Base-by-base conservation (phyloP, 2,113 vertebrate genomes). In the Coreoperca whiteheadi region DNA sequence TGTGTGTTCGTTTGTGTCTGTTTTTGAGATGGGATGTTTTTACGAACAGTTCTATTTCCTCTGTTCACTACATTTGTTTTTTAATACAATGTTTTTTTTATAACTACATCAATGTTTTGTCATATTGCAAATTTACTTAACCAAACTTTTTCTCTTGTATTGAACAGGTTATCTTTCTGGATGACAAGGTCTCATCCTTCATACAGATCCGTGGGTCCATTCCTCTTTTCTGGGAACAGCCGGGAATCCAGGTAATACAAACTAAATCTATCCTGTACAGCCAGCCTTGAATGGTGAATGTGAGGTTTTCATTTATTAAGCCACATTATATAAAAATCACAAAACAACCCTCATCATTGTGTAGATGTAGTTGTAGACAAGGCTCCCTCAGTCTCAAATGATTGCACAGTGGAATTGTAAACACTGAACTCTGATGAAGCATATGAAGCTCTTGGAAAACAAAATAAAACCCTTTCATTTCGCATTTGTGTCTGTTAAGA, bases 151-250 rank as follows among this genome's bases (percentile, higher is more conserved):
- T 21, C 6, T 77, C 28, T 75, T 25, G 57, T 77, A 60, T 67
- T 80, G 34, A 46, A 67, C 89, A 99, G 98, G 97, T 97, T 57
- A 96, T 99, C 66, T 99, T 97, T 93, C 96, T 99, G 73, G 98
- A 99, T 88, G 98, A 99, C 72, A 96, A 92, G 83, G 96, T 98
- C 30, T 97, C 98, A 2, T 99, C 98, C 57, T 99, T 99, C 94
- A 98, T 99, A 89, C 98, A 99, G 92, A 98, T 99, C 87, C 96
- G 98, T 82, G 98, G 98, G 20, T 99, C 98, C 83, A 96, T 99
- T 86, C 96, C 98, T 1, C 92, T 99, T 79, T 99, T 99, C 94
- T 99, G 98, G 98, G 98, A 99, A 79, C 98, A 99, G 73, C 98
- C 98, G 28, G 98, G 98, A 50, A 95, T 99, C 85, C 98, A 99